A percentile compares a stretch with the other conserved stretches of the same genome.
Conservation (phyloP, 2,888 invertebrate species). For the Vesta saturnalis region DNA sequence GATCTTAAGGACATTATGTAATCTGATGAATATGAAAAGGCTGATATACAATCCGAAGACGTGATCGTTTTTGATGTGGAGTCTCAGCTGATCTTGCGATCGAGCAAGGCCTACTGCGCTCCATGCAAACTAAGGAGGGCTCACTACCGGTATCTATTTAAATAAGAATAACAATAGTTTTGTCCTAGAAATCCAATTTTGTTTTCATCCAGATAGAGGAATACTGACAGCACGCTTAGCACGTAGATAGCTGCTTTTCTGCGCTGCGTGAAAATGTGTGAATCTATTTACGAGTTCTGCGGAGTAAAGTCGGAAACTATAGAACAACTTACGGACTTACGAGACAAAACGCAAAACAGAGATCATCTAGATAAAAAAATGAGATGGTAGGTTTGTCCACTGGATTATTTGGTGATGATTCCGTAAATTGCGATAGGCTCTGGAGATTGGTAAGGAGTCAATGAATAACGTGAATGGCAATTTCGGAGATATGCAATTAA, state of each 20-base stretch:
- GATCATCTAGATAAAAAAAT: slow-evolving; percentile 3
- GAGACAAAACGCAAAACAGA: background rate
- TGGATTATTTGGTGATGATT: too few relatives aligned
- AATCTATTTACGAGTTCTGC: too few relatives aligned
- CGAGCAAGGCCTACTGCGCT: background rate
- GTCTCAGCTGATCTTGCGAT: slow-evolving; percentile 9
- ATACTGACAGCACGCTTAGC: slow-evolving; percentile 8
- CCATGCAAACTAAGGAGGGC: too few relatives aligned
- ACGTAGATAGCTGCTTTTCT: background rate
- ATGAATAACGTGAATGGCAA: too few relatives aligned
- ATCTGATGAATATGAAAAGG: too few relatives aligned
- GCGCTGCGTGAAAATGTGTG: slow-evolving; percentile 11
- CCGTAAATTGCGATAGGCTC: background rate
- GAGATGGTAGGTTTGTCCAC: slow-evolving; percentile 1
- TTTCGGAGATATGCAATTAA: too few relatives aligned
- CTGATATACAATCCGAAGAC: background rate
- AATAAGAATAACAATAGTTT: too few relatives aligned
- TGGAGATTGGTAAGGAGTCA: background rate
- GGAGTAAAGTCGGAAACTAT: slow-evolving; percentile 7
- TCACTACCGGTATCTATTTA: too few relatives aligned
- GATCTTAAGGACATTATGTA: too few relatives aligned
- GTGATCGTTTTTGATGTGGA: background rate
- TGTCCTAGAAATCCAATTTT: background rate
- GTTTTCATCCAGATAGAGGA: background rate
- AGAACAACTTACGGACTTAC: background rate